Conservation (phyloP, 2,113 vertebrate genomes). For the Piaya cayana region DNA sequence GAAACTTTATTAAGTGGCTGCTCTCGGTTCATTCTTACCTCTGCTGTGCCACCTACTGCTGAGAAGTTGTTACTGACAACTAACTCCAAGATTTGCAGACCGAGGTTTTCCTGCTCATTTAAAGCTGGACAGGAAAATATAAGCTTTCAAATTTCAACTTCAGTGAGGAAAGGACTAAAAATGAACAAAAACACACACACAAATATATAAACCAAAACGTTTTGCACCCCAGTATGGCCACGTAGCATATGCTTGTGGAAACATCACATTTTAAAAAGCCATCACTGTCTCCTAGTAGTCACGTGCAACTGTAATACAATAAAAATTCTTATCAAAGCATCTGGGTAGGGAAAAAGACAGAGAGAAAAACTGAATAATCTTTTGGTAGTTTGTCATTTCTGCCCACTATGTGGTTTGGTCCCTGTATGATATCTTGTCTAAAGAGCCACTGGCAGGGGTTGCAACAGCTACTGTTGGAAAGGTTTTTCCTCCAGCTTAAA, state of each 20-base stretch:
- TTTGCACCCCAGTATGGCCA: not conserved
- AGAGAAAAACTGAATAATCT: not conserved
- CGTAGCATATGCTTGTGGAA: not conserved
- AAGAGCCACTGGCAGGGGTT: not conserved
- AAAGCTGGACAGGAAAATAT: not conserved
- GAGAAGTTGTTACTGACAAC: conserved; percentile 4
- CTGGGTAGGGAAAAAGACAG: not conserved
- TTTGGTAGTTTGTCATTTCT: not conserved
- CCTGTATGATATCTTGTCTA: not conserved
- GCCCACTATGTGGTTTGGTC: conserved; percentile 12
- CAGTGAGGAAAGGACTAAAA: not conserved
- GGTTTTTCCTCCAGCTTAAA: not conserved
- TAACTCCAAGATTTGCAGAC: not conserved
- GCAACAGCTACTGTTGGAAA: not conserved
- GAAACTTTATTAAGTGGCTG: not conserved
- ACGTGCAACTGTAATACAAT: not conserved
- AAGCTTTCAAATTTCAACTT: not conserved
- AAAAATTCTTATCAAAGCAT: not conserved
- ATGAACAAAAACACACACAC: not conserved
- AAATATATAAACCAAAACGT: not conserved
- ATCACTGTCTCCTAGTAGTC: not conserved
- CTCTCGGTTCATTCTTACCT: conserved; percentile 38
- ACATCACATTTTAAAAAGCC: not conserved
- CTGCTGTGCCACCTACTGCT: conserved; percentile 79
- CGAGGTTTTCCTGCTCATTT: not conserved